phyloP scores from a whole-genome alignment of 2,888 invertebrate species.

The Crossocerus cetratus region DNA sequence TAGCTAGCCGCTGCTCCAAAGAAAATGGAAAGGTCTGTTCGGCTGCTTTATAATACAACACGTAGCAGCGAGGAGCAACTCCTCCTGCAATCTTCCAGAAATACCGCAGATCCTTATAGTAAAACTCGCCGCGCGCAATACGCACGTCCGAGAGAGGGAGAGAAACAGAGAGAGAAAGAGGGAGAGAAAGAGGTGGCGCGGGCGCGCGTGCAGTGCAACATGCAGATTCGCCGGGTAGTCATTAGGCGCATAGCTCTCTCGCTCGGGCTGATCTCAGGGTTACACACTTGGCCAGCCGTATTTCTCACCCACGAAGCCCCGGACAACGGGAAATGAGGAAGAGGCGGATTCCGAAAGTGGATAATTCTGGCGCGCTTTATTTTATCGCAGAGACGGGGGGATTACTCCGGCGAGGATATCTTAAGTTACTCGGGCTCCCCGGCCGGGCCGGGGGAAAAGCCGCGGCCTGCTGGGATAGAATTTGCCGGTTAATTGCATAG shows the following conservation, averaged over 20 bases:
- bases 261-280: background rate
- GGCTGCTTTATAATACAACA: background rate
- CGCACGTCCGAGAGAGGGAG: background rate
- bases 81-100: slow-evolving; percentile 3
- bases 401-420: too few relatives aligned
- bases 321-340: background rate
- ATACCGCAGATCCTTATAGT: slow-evolving; percentile 5
- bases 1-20: slow-evolving; percentile 1
- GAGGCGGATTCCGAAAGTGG: too few relatives aligned
- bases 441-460: too few relatives aligned
- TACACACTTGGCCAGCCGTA: background rate
- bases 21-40: slow-evolving; percentile 1
- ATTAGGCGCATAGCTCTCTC: background rate
- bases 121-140: slow-evolving; percentile 2
- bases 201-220: background rate
- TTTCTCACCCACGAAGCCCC: slow-evolving; percentile 4
- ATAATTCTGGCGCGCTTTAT: too few relatives aligned
- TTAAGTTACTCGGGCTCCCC: too few relatives aligned
- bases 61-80: slow-evolving; percentile 3
- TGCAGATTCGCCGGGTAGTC: slow-evolving; percentile 2
- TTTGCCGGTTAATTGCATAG: too few relatives aligned
- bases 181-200: too few relatives aligned
- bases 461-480: too few relatives aligned
- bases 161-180: too few relatives aligned
- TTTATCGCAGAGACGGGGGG: too few relatives aligned